These are phyloP conservation scores for Heliconius aoede DNA, from an alignment of 2,888 invertebrate species.

Conservation along the genomic window DNA sequence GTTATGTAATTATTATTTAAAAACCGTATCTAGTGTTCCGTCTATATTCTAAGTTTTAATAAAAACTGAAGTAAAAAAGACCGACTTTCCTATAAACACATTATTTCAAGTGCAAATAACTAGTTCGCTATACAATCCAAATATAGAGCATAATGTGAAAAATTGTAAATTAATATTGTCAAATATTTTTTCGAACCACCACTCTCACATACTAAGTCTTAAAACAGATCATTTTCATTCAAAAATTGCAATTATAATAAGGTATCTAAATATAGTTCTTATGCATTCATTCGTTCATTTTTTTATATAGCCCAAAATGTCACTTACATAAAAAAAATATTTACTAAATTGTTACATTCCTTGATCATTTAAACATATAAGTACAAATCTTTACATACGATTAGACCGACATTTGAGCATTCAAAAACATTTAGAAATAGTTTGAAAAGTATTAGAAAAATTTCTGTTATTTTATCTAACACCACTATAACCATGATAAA, in stretches of 20 bases:
- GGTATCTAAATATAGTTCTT: not conserved
- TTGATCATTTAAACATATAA: slow-evolving; percentile 2
- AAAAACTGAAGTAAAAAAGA: no score
- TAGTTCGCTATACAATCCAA: not conserved
- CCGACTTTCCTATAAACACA: not conserved
- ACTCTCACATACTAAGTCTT: not conserved
- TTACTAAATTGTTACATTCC: not conserved
- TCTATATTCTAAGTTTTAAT: no score
- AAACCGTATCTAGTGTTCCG: not conserved
- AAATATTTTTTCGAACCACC: no score
- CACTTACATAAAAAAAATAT: not conserved
- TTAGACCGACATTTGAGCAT: slow-evolving; percentile 2
- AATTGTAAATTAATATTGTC: not conserved
- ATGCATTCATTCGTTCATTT: not conserved
- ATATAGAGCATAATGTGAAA: not conserved
- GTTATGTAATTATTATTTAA: not conserved
- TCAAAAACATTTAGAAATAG: not conserved
- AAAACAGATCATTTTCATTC: not conserved
- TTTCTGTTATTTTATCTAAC: slow-evolving; percentile 1
- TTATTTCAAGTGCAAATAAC: not conserved
- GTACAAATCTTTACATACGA: slow-evolving; percentile 5
- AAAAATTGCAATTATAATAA: not conserved
- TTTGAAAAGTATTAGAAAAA: no score
- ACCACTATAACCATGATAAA: not conserved
- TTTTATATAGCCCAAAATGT: not conserved